Evolutionary conservation across 2,888 invertebrate genomes (phyloP).

Genomic region (Ditula angustiorana): DNA sequence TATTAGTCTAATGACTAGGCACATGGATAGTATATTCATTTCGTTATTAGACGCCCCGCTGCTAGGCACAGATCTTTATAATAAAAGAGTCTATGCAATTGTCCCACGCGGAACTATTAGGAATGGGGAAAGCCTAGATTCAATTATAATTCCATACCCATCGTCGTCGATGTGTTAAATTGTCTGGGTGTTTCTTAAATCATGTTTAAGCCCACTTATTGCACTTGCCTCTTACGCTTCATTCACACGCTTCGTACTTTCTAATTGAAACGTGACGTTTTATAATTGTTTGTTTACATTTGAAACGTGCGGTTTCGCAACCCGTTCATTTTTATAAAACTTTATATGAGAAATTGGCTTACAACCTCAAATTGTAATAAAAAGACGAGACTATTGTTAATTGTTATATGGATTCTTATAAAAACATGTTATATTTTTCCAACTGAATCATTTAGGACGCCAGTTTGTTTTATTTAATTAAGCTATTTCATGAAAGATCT

Average conservation of each 20-base stretch:
- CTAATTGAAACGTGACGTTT: constrained; percentile 32
- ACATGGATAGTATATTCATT: too few species aligned
- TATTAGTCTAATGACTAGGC: too few species aligned
- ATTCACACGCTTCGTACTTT: constrained; percentile 35
- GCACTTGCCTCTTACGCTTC: constrained; percentile 16
- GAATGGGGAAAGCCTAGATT: not conserved
- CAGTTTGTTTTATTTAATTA: constrained; percentile 20
- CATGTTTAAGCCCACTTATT: constrained; percentile 10
- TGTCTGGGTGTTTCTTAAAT: not conserved
- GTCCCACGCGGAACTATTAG: not conserved
- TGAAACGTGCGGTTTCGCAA: constrained; percentile 13
- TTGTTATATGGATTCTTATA: constrained; percentile 9
- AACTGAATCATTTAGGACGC: not conserved
- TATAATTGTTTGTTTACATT: constrained; percentile 32
- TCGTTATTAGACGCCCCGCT: too few species aligned
- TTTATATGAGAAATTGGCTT: constrained; percentile 2
- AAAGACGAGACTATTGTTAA: not conserved
- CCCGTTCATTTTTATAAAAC: constrained; percentile 5
- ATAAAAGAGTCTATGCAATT: not conserved
- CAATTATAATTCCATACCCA: not conserved
- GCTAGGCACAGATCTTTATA: not conserved
- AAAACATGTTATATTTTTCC: constrained; percentile 1
- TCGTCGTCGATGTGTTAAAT: not conserved
- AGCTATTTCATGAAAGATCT: constrained; percentile 15
- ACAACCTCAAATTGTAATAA: not conserved